Conservation (phyloP, 1,140 invertebrate species). For the Aethina tumida region DNA sequence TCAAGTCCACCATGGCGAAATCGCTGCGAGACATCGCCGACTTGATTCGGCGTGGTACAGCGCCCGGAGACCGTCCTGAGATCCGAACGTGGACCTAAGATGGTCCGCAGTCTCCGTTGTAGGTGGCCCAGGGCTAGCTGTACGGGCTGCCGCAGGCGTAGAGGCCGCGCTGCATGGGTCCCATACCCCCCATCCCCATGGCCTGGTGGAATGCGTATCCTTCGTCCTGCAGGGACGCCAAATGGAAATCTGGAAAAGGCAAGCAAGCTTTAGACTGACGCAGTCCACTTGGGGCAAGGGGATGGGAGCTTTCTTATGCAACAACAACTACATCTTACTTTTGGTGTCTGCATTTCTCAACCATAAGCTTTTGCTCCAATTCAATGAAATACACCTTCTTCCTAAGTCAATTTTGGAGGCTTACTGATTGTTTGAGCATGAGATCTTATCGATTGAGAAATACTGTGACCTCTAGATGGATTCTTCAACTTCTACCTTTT, state of each 20-base stretch:
- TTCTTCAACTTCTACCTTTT: too few species aligned
- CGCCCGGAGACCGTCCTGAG: slow-evolving; percentile 31
- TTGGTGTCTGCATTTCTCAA: too few species aligned
- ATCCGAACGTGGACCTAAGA: slow-evolving; percentile 34
- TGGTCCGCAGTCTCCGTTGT: slow-evolving; percentile 38
- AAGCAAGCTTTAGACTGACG: slow-evolving; percentile 1
- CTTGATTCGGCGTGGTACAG: slow-evolving; percentile 23
- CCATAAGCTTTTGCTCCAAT: too few species aligned
- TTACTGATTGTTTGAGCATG: too few species aligned
- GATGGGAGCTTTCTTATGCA: too few species aligned
- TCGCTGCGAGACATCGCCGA: slow-evolving; percentile 5
- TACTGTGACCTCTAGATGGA: too few species aligned
- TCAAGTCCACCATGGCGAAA: slow-evolving; percentile 1
- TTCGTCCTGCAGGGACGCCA: slow-evolving; percentile 40
- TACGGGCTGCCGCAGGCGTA: slow-evolving; percentile 40
- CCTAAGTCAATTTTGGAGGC: too few species aligned
- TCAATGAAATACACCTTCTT: too few species aligned
- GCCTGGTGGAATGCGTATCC: slow-evolving; percentile 40
- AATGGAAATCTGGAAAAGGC: slow-evolving; percentile 38
- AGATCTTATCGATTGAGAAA: too few species aligned
- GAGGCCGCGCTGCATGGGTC: slow-evolving; percentile 38
- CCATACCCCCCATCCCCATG: slow-evolving; percentile 40
- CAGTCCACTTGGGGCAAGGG: too few species aligned
- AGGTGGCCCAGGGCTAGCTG: slow-evolving; percentile 40
- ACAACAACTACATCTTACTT: too few species aligned